Evolutionary conservation across 2,113 vertebrate species (phyloP).

Genomic region (Emydocephalus ijimae): DNA sequence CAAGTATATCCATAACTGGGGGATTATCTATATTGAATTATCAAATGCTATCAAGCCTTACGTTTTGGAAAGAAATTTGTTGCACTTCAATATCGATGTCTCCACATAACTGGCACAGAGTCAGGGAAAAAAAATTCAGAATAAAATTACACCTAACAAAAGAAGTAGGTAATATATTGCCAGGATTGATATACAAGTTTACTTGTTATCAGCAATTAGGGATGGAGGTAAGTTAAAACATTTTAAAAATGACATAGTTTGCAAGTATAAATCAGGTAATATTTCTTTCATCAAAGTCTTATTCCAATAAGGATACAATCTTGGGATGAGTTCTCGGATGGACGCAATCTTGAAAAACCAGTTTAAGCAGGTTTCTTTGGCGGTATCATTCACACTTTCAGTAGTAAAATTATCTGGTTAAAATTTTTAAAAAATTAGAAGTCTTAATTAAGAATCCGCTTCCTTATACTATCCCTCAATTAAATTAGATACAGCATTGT

Average conservation of each 20-base stretch:
- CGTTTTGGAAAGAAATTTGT: slow-evolving; percentile 88
- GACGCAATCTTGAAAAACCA: slow-evolving; percentile 99
- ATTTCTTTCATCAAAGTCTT: slow-evolving; percentile 14
- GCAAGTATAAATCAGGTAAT: neutral
- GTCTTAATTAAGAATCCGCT: neutral
- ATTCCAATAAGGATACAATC: slow-evolving; percentile 88
- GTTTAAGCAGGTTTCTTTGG: slow-evolving; percentile 97
- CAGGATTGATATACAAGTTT: neutral
- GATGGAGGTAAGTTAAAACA: neutral
- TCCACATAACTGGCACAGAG: slow-evolving; percentile 85
- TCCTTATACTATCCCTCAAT: neutral
- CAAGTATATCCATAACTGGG: neutral
- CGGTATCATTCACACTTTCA: slow-evolving; percentile 88
- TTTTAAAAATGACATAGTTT: neutral
- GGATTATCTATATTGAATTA: neutral
- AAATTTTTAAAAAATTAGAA: neutral
- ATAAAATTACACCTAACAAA: neutral
- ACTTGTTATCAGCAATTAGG: neutral
- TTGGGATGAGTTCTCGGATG: slow-evolving; percentile 93
- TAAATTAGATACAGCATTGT: neutral
- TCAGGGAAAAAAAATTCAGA: slow-evolving; percentile 73
- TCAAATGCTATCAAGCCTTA: slow-evolving; percentile 63
- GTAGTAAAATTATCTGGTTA: slow-evolving; percentile 84
- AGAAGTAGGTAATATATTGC: neutral
- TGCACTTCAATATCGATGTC: slow-evolving; percentile 94